phyloP scores from a whole-genome alignment of 2,797 vertebrate species.

The Eupleurogrammus muticus region DNA sequence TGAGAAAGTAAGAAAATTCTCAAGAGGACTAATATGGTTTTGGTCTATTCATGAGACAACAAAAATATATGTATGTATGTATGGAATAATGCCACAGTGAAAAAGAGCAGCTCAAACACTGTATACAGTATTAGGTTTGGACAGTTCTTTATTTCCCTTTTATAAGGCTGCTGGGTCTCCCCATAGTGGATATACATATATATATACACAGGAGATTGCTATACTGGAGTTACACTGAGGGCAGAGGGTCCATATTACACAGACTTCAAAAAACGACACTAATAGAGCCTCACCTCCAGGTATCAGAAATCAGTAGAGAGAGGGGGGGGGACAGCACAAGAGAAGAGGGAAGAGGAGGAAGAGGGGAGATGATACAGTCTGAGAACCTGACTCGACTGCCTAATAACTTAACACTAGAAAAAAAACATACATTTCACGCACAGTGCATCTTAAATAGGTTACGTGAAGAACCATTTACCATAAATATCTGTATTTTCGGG shows the following conservation, averaged over 20 bases:
- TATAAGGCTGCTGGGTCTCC: slow-evolving; percentile 86
- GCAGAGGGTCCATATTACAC: slow-evolving; percentile 85
- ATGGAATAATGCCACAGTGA: slow-evolving; percentile 3
- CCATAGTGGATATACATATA: slow-evolving; percentile 86
- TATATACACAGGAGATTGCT: slow-evolving; percentile 86
- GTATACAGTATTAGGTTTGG: slow-evolving; percentile 77
- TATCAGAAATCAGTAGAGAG: slow-evolving; percentile 77
- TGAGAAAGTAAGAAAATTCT: too few relatives aligned
- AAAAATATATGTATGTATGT: too few relatives aligned
- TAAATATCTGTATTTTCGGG: slow-evolving; percentile 86
- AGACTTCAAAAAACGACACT: slow-evolving; percentile 88
- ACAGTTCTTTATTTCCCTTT: slow-evolving; percentile 89
- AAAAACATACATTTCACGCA: slow-evolving; percentile 87
- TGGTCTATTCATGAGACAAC: background rate
- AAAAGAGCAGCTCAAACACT: slow-evolving; percentile 44
- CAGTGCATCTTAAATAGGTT: slow-evolving; percentile 89
- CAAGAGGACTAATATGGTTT: too few relatives aligned
- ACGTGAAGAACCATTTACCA: slow-evolving; percentile 87
- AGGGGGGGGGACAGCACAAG: slow-evolving; percentile 72
- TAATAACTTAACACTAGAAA: slow-evolving; percentile 88
- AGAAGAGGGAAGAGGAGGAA: slow-evolving; percentile 63
- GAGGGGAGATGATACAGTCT: slow-evolving; percentile 76
- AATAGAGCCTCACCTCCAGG: slow-evolving; percentile 83
- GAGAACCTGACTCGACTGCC: slow-evolving; percentile 75
- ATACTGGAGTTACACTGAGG: slow-evolving; percentile 85